Evolutionary conservation across 2,113 vertebrate species (phyloP), one percentile per base, ranked within the genome.

Genomic region (Lates calcarifer): DNA sequence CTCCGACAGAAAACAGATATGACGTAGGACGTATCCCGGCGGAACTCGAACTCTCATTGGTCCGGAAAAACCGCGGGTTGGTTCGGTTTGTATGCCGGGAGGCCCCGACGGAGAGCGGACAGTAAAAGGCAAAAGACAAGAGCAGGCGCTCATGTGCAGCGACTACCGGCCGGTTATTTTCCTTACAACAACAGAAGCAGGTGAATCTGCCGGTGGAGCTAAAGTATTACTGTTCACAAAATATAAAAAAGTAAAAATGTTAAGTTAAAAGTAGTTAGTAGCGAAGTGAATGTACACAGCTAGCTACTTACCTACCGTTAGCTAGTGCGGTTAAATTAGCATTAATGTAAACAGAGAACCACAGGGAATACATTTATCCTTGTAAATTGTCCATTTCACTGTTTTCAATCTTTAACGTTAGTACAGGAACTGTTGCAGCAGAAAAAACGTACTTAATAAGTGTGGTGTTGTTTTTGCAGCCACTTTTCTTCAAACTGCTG

Each of bases 41-140:
- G 3, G 37, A 72, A 73, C 24, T 60, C 29, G 47, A 43, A 3
- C 37, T 67, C 65, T 81, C n/a, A 87, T 83, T 90, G 86, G 87
- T 64, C 70, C 31, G 22, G 1, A 2, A n/a, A 14, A 2, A 2
- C 47, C 4, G n/a, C 0, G 41, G 63, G 63, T 58, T 33, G 0
- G 47, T 28, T 82, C 26, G 76, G 37, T 77, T 85, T 55, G 3
- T 0, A 15, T 8, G n/a, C n/a, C 63, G 43, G 60, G 39, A 66
- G 12, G 15, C 26, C 20, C 81, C 77, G 78, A 1, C 35, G 37
- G 12, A 3, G 17, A 3, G 5, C 2, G 13, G 6, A 15, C 18
- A 5, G 1, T 4, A 11, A 4, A 9, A 35, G 17, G 29, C 7
- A 33, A 29, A 17, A 57, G 12, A 12, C 3, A 6, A 3, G 11